Evolutionary conservation across 2,797 vertebrate genomes (phyloP), one percentile per base, ranked within the genome.

Genomic region (Thripadectes ignobilis): DNA sequence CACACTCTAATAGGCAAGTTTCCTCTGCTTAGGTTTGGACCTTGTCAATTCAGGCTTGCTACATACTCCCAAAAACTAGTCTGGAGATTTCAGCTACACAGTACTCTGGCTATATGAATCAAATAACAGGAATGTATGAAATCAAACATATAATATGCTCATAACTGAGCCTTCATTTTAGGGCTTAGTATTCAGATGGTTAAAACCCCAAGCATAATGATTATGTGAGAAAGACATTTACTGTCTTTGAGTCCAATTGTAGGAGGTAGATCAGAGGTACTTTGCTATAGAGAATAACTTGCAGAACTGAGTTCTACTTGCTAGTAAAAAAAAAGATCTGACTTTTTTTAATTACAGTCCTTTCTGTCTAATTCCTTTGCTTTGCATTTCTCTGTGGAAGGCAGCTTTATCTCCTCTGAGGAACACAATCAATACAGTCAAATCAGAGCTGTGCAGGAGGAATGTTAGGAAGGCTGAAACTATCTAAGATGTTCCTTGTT

Each of bases 1-100:
- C 51, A 88, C 81, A 84, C 67, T 94, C 83, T 88, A 89, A 91
- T 66, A 92, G 95, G 76, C 85, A 95, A 90, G 65, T 93, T 96
- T 39, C 38, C 43, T 71, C 49, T 81, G 87, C 91, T 90, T 82
- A 76, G 72, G 63, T 93, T 97, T 96, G 80, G n/a, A 84, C 79
- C 38, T 81, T 86, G 54, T 14, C 41, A 36, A 63, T 76, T 82
- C 21, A 49, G 76, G 73, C 58, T 95, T 93, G 77, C 58, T 59
- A 54, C 45, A 29, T 81, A 32, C 30, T 79, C 39, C 89, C 16
- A 22, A 79, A 92, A 82, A 48, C 38, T 59, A 24, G 23, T 49
- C 39, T 51, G 73, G 27, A 90, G 38, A 34, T 82, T 92, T 92
- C 51, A 66, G 69, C 21, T 32, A 19, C 23, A 3, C 39, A 68